Evolutionary conservation across 2,797 vertebrate species (phyloP).

Genomic region (Microhierax caerulescens): DNA sequence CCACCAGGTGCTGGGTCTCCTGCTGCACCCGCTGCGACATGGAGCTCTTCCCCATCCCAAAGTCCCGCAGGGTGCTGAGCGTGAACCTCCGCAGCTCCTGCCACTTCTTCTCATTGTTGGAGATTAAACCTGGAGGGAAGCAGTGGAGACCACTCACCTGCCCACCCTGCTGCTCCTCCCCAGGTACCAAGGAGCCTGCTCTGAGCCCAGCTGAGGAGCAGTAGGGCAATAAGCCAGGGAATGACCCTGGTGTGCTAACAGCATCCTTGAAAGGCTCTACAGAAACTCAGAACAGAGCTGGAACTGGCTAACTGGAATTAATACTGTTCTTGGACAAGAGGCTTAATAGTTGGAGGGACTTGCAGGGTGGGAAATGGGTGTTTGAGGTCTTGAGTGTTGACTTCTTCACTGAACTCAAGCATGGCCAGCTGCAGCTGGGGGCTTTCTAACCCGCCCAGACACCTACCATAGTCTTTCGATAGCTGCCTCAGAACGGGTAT

Average conservation of each 20-base stretch:
- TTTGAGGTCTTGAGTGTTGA: neutral
- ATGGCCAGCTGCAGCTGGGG: neutral
- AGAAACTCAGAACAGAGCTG: neutral
- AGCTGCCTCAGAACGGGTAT: neutral
- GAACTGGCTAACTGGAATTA: neutral
- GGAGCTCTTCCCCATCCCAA: conserved; percentile 56
- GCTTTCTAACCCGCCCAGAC: neutral
- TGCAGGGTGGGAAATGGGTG: neutral
- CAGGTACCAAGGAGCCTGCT: neutral
- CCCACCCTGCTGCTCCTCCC: rapidly evolving
- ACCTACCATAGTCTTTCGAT: neutral
- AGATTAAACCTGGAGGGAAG: neutral
- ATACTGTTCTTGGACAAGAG: neutral
- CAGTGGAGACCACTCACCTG: neutral
- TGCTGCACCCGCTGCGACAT: conserved; percentile 44
- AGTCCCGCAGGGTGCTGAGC: conserved; percentile 33
- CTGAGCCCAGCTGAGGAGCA: neutral
- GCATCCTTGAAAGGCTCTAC: neutral
- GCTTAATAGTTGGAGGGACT: neutral
- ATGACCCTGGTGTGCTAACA: neutral
- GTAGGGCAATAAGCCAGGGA: neutral
- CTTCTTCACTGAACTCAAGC: rapidly evolving
- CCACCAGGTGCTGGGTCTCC: conserved; percentile 41
- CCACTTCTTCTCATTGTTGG: conserved; percentile 29
- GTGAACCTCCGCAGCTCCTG: conserved; percentile 56